Conservation (phyloP, 2,113 vertebrate genomes). For the Caloenas nicobarica region DNA sequence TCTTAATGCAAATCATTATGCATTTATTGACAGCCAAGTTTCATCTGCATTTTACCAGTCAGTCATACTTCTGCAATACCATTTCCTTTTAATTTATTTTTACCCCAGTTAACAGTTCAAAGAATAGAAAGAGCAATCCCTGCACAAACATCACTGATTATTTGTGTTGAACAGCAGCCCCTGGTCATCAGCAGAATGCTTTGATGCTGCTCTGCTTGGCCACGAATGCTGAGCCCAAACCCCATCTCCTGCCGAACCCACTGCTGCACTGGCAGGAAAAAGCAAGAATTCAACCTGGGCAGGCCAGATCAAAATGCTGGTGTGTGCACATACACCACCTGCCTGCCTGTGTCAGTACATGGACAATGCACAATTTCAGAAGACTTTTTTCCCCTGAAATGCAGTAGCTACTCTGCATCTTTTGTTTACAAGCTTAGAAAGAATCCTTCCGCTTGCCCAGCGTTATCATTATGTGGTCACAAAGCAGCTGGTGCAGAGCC, state of each 20-base stretch:
- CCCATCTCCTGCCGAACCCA: neutral
- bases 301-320: neutral
- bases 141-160: fast-evolving
- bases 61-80: neutral
- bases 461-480: fast-evolving
- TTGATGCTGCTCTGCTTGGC: neutral
- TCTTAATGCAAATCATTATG: neutral
- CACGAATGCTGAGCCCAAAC: neutral
- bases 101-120: neutral
- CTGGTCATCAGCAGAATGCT: neutral
- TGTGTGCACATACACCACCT: fast-evolving
- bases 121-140: neutral
- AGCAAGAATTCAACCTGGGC: neutral
- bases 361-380: fast-evolving
- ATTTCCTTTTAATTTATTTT: neutral
- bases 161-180: fast-evolving
- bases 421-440: neutral
- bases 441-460: neutral
- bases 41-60: neutral
- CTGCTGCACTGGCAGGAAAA: neutral
- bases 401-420: neutral
- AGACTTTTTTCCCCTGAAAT: neutral
- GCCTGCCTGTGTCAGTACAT: neutral
- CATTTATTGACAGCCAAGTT: neutral
- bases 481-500: neutral